These are phyloP conservation scores for Laticauda laticaudata DNA, from an alignment of 2,113 vertebrate genomes.

Conservation along the genomic window DNA sequence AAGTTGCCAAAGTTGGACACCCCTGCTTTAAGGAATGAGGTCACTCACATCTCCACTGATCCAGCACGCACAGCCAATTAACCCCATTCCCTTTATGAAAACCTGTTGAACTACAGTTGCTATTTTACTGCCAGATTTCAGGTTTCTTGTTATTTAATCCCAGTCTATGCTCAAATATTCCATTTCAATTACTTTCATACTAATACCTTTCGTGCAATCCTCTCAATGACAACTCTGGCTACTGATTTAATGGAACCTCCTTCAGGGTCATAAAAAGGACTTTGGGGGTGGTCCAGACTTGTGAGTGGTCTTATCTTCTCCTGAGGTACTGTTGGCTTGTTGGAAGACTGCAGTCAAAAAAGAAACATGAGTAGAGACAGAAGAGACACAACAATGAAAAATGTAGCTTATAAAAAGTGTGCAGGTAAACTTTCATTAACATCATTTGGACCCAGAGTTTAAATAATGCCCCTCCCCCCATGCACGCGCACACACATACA, in stretches of 20 bases:
- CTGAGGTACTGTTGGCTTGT: slow-evolving; percentile 85
- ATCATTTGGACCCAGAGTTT: background rate
- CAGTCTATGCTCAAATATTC: background rate
- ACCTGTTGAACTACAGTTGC: background rate
- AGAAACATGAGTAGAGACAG: background rate
- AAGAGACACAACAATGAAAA: background rate
- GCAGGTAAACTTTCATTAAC: background rate
- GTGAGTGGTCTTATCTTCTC: slow-evolving; percentile 96
- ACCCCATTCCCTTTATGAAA: background rate
- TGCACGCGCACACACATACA: no score
- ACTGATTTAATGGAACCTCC: slow-evolving; percentile 94
- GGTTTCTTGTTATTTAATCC: background rate
- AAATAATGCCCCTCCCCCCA: background rate
- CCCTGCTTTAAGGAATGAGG: background rate
- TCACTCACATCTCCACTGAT: background rate
- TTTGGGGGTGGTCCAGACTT: slow-evolving; percentile 95
- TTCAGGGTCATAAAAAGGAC: slow-evolving; percentile 98
- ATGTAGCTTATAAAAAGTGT: background rate
- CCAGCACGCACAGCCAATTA: background rate
- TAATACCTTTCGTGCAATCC: slow-evolving; percentile 94
- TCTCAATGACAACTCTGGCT: slow-evolving; percentile 90
- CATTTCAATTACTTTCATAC: background rate
- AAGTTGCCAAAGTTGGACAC: background rate
- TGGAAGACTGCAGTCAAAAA: slow-evolving; percentile 82
- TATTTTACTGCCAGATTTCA: background rate